phyloP scores from a whole-genome alignment of 1,140 invertebrate species.

The Oncopodura yosiiana region DNA sequence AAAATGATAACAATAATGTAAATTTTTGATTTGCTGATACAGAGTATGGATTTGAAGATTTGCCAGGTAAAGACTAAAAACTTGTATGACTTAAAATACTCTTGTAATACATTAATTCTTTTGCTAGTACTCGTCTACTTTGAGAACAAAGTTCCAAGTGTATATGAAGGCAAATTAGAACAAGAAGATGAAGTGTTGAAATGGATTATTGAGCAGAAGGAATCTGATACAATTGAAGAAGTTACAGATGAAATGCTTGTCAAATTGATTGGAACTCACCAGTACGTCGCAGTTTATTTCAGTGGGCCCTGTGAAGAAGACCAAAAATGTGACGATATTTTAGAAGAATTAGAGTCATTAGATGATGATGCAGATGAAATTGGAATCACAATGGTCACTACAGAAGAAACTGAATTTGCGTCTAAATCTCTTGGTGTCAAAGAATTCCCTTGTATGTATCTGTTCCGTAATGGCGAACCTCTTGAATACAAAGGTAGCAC shows the following conservation, averaged over 20 bases:
- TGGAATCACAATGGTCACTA: conserved; percentile 87
- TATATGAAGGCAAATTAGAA: conserved; percentile 59
- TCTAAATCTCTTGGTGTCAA: conserved; percentile 72
- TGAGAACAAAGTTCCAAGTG: conserved; percentile 56
- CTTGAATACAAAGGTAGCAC: conserved; percentile 22
- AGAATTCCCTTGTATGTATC: conserved; percentile 70
- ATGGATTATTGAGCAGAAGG: conserved; percentile 83
- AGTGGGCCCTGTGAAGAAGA: conserved; percentile 80
- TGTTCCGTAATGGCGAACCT: conserved; percentile 69
- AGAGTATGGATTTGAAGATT: conserved; percentile 79
- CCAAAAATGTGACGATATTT: conserved; percentile 69
- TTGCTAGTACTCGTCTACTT: conserved; percentile 74
- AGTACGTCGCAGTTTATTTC: conserved; percentile 89
- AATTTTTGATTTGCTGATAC: conserved; percentile 48
- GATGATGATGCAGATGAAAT: conserved; percentile 88
- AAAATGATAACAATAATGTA: too few species aligned
- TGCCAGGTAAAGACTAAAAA: conserved; percentile 57
- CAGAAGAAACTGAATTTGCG: conserved; percentile 67
- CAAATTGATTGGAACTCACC: conserved; percentile 77
- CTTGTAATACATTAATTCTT: too few species aligned
- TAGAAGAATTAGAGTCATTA: conserved; percentile 80
- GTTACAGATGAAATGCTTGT: conserved; percentile 75
- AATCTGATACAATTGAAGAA: conserved; percentile 84
- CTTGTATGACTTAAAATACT: neutral
- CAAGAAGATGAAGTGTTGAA: conserved; percentile 84